Percentiles rank a stretch among this genome's conserved stretches.
These are phyloP conservation scores for Hemitrygon akajei DNA, from an alignment of 2,797 vertebrate genomes.

Conservation along the genomic window DNA sequence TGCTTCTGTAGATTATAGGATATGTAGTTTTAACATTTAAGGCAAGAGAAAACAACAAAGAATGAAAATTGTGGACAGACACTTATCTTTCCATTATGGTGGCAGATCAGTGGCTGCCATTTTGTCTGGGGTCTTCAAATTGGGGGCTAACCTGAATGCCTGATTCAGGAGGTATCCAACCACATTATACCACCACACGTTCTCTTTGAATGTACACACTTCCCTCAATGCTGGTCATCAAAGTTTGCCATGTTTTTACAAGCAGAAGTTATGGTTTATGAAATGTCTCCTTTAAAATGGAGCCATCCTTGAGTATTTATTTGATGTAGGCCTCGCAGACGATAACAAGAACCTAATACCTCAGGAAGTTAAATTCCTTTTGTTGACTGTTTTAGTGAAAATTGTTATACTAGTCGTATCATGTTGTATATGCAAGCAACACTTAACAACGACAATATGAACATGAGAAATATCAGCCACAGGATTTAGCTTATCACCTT, in stretches of 20 bases:
- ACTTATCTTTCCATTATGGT: too few species aligned
- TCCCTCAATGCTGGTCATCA: neutral
- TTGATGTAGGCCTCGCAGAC: neutral
- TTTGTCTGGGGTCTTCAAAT: neutral
- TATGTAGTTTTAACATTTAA: neutral
- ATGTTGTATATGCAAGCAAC: neutral
- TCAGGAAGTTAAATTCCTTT: neutral
- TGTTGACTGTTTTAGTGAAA: neutral
- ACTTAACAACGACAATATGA: neutral
- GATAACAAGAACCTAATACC: neutral
- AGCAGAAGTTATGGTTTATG: neutral
- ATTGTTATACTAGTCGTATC: neutral
- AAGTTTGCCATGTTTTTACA: neutral
- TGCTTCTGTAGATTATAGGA: neutral
- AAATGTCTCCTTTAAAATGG: neutral
- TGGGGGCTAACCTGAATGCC: neutral
- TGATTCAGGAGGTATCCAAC: neutral
- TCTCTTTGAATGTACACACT: neutral
- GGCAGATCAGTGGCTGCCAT: neutral
- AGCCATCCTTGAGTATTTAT: neutral
- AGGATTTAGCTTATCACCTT: neutral
- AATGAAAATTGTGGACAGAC: neutral
- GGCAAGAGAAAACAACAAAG: neutral
- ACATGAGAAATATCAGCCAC: neutral
- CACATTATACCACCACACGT: neutral